phyloP scores from a whole-genome alignment of 2,113 vertebrate genomes.

The Alligator sinensis region DNA sequence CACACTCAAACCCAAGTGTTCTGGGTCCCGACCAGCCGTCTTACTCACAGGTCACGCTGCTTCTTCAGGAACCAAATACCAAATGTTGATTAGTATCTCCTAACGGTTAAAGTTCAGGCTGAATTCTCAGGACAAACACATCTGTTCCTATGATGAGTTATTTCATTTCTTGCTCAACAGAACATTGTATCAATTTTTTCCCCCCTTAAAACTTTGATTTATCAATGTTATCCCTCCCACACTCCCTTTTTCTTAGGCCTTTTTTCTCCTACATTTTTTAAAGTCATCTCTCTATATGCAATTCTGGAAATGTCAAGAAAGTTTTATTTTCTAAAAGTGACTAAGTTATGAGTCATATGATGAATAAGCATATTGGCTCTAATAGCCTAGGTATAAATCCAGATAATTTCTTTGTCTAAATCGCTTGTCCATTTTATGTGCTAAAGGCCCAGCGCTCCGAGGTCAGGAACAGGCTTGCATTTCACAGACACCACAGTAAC shows the following conservation, averaged over 20 bases:
- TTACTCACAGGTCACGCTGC: not conserved
- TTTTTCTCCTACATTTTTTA: not conserved
- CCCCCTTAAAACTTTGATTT: not conserved
- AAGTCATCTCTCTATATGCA: not conserved
- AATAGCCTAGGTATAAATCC: not conserved
- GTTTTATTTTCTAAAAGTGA: conserved; percentile 40
- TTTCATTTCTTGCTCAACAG: not conserved
- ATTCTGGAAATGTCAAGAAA: conserved; percentile 40
- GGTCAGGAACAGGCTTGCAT: conserved; percentile 18
- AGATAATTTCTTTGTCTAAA: conserved; percentile 22
- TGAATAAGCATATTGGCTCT: conserved; percentile 48
- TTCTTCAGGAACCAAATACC: not conserved
- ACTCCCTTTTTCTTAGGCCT: not conserved
- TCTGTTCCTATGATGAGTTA: not conserved
- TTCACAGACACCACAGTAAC: not conserved
- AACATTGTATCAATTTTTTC: not conserved
- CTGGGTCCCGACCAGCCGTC: not conserved
- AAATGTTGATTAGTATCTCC: not conserved
- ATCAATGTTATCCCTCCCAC: not conserved
- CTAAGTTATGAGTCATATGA: conserved; percentile 53
- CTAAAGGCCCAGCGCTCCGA: not conserved
- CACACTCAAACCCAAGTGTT: not conserved
- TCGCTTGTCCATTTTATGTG: not conserved
- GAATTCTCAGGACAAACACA: not conserved
- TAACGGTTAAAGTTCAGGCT: not conserved